A percentile compares a stretch with the other conserved stretches of the same genome.
These are phyloP conservation scores for Stomatorhinus ivindoensis DNA, from an alignment of 2,113 vertebrate species.

Conservation along the genomic window DNA sequence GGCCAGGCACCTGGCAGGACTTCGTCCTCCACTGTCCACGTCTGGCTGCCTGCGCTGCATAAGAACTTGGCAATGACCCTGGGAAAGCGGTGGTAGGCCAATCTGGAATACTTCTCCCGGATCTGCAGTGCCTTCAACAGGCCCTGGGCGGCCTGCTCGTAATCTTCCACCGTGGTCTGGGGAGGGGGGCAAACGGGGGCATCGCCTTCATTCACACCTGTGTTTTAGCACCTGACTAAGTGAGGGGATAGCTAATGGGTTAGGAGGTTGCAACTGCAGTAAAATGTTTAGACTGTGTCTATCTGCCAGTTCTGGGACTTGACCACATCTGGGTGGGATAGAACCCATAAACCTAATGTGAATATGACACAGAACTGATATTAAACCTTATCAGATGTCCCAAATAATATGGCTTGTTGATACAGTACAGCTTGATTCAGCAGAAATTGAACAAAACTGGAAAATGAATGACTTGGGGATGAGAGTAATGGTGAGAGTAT, in stretches of 20 bases:
- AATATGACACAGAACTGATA: background rate
- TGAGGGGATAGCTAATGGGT: background rate
- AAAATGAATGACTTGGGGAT: background rate
- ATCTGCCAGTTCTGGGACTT: background rate
- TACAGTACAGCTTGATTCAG: background rate
- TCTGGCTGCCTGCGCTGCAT: slow-evolving; percentile 51
- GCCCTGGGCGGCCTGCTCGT: slow-evolving; percentile 80
- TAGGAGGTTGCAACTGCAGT: background rate
- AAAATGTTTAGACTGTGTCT: background rate
- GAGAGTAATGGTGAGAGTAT: background rate
- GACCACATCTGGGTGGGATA: background rate
- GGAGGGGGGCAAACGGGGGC: slow-evolving; percentile 27
- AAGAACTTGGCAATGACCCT: slow-evolving; percentile 75
- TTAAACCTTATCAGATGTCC: background rate
- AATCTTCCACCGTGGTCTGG: slow-evolving; percentile 91
- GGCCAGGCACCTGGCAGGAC: slow-evolving; percentile 67
- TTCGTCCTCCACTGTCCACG: slow-evolving; percentile 72
- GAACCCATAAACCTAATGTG: background rate
- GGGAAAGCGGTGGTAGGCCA: slow-evolving; percentile 87
- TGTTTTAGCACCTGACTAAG: background rate
- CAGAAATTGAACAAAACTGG: background rate
- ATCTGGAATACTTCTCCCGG: slow-evolving; percentile 83
- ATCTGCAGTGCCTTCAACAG: slow-evolving; percentile 81
- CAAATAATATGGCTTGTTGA: background rate
- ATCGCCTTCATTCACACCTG: background rate